Evolutionary conservation across 1,140 invertebrate species (phyloP), one percentile per base, ranked within the genome.

Genomic region (Neodiprion lecontei): DNA sequence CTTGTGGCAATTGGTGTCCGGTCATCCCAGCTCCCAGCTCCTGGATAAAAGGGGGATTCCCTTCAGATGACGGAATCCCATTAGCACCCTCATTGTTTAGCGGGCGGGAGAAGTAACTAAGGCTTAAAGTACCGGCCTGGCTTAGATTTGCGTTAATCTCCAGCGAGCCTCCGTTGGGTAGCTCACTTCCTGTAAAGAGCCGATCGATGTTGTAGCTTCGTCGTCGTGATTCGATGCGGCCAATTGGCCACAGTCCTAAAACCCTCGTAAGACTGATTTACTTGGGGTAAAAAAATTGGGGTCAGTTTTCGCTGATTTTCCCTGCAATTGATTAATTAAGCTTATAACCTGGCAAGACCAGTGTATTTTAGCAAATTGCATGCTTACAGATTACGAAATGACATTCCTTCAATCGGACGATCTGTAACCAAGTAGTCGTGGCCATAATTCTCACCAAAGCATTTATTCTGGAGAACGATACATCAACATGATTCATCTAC

Each of bases 61-160:
- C 11, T 61, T 61, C 11, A 17, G 53, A 61, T 61, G 53, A 61
- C 53, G 53, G 53, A 61, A 61, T 61, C 53, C 53, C 53, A 61
- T 61, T 61, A 61, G 53, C 53, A 61, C 53, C 53, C 53, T 17
- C n/a, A 61, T 61, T 61, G 53, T 61, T 61, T 61, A 61, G 53
- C n/a, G 53, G 53, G 53, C 7, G 53, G 53, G 53, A 61, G 53
- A 61, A 61, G 53, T 61, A 61, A 61, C 53, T 61, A 61, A 61
- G 53, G 53, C 53, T 61, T 61, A 61, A 40, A 5, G 53, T 40
- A 40, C 28, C 28, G 28, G 53, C 53, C n/a, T 61, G 53, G 53
- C 53, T 61, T 61, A 61, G 53, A 61, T 61, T 61, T 61, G 53
- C 53, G 53, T 61, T 61, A 61, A 61, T 14, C 53, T 61, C n/a